phyloP scores from a whole-genome alignment of 1,140 invertebrate genomes.

The Monomorium pharaonis region DNA sequence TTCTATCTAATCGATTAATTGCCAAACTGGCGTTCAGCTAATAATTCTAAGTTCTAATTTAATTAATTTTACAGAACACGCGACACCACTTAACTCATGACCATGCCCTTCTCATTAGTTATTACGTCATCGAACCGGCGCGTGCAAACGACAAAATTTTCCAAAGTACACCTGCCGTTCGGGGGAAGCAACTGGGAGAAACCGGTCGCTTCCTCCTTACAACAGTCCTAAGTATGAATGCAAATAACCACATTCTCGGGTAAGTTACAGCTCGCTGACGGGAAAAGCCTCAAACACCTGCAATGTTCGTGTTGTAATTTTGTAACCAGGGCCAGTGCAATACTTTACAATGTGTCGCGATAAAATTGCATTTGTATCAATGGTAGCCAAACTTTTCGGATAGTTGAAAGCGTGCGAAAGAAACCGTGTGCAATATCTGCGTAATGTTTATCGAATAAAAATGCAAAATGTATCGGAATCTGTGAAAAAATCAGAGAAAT shows the following conservation, averaged over 20 bases:
- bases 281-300: slow-evolving; percentile 54
- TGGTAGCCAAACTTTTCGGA: not conserved
- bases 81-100: not conserved
- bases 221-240: slow-evolving; percentile 56
- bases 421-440: not conserved
- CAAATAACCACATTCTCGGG: slow-evolving; percentile 52
- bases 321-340: not conserved
- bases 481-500: not conserved
- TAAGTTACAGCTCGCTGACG: not conserved
- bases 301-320: slow-evolving; percentile 35
- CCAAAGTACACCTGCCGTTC: not conserved
- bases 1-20: not conserved
- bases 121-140: not conserved
- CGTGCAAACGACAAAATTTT: not conserved
- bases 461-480: not conserved
- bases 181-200: slow-evolving; percentile 10
- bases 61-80: not conserved
- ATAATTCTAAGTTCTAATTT: not conserved
- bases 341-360: not conserved
- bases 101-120: not conserved
- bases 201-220: slow-evolving; percentile 32
- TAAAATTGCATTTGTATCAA: slow-evolving; percentile 15
- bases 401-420: not conserved
- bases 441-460: not conserved
- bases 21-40: not conserved